These are phyloP conservation scores for Toxotes lorentzi DNA, from an alignment of 2,797 vertebrate genomes.

Conservation along the genomic window DNA sequence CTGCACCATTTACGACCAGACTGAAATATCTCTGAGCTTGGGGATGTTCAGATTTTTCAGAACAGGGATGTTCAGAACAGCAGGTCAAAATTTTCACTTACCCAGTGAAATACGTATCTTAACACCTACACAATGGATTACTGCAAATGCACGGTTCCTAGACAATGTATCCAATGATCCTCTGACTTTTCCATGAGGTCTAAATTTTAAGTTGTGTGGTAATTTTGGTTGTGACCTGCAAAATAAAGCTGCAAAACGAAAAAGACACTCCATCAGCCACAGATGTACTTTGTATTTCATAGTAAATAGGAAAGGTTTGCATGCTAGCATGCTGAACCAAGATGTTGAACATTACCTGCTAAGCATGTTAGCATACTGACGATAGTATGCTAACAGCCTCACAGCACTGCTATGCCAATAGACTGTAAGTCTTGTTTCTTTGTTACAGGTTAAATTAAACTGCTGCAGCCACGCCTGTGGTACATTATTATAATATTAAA, in stretches of 20 bases:
- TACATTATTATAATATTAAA: constrained; percentile 8
- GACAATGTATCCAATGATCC: too few species aligned
- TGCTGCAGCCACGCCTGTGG: background rate
- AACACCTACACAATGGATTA: background rate
- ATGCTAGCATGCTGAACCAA: background rate
- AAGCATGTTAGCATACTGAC: background rate
- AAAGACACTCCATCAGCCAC: background rate
- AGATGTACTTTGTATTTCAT: background rate
- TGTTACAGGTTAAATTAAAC: constrained; percentile 10
- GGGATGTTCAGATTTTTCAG: background rate
- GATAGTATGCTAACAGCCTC: background rate
- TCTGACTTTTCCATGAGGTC: background rate
- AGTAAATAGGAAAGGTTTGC: too few species aligned
- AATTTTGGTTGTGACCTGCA: background rate
- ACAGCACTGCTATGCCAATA: background rate
- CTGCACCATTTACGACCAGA: background rate
- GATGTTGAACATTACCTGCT: background rate
- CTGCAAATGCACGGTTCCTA: background rate
- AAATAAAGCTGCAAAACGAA: background rate
- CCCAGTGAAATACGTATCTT: background rate
- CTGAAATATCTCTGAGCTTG: background rate
- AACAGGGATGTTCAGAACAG: too few species aligned
- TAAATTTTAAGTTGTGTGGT: background rate
- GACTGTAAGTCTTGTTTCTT: constrained; percentile 3
- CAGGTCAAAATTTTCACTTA: too few species aligned